Evolutionary conservation across 1,140 invertebrate species (phyloP).

Genomic region (Drosophila insularis): DNA sequence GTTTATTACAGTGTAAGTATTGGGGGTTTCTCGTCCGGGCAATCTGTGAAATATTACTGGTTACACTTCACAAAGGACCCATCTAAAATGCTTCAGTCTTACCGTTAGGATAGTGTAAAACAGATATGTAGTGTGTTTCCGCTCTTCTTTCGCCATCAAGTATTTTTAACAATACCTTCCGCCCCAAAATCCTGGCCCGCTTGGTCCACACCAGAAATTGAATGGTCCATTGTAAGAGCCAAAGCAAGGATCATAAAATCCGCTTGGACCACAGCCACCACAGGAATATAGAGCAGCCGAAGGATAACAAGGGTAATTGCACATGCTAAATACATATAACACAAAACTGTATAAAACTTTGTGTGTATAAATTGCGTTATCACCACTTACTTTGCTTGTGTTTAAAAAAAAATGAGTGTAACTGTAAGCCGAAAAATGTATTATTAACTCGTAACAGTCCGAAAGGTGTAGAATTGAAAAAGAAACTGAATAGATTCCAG

Average conservation of each 20-base stretch:
- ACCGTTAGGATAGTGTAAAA: neutral
- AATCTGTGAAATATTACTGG: neutral
- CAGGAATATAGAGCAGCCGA: constrained; percentile 34
- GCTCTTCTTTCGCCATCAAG: neutral
- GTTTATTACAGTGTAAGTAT: too few species aligned
- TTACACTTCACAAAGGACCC: neutral
- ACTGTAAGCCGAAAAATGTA: neutral
- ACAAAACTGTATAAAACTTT: neutral
- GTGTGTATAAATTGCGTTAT: neutral
- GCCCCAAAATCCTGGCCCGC: constrained; percentile 43
- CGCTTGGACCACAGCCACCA: constrained; percentile 45
- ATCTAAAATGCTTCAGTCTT: too few species aligned
- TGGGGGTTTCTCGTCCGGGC: too few species aligned
- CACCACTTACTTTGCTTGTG: neutral
- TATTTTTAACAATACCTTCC: constrained; percentile 32
- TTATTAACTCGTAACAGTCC: neutral
- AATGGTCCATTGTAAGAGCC: constrained; percentile 47
- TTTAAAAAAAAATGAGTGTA: neutral
- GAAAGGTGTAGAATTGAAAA: neutral
- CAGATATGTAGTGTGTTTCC: neutral
- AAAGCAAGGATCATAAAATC: constrained; percentile 54
- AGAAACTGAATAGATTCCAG: neutral
- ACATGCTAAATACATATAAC: constrained; percentile 17
- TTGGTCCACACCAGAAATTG: constrained; percentile 44
- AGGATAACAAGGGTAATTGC: constrained; percentile 46